Base-by-base conservation (phyloP, 2,113 vertebrate genomes). In the Lophura nycthemera region DNA sequence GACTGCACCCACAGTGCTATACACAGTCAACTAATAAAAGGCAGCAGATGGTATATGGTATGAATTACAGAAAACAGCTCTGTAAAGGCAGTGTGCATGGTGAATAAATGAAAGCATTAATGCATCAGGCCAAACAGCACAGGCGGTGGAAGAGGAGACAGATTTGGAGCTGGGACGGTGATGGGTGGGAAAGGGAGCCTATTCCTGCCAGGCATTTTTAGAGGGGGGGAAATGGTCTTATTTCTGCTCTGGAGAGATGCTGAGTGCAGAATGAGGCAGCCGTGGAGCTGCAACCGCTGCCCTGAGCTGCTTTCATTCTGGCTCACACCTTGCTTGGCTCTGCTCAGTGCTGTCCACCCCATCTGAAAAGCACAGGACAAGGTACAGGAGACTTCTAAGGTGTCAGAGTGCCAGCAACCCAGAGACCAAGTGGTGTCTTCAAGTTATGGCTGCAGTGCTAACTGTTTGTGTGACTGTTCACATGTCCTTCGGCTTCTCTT, bases 31-130 rank as follows among this genome's bases (percentile, higher is more conserved):
- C 25, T 61, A 69, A n/a, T 22, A n/a, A 84, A 90, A 86, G 60
- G 70, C 76, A 91, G 95, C 94, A 95, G 94, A 86, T 95, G 93
- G 93, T 80, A 15, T 47, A 42, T 22, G 43, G 88, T 78, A 40
- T 65, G 86, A 94, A 50, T 88, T 90, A 78, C 80, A 84, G 89
- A 60, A 36, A 80, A 30, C 20, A 15, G 57, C 54, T 74, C 45
- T 83, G 78, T 47, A 72, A 76, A 90, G 83, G 89, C 86, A 76
- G 84, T 2, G 7, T 0, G 1, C 14, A 0, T 6, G 4, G 78
- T 11, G 59, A 94, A 43, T 43, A 59, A 94, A 79, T 34, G 83
- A 59, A 80, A 89, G 50, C 59, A 50, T 45, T 59, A 42, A 63
- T 3, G 9, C 42, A 57, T 18, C 8, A 3, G 64, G 60, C 18